Conservation (phyloP, 2,888 invertebrate genomes). For the Charanyca ferruginea region DNA sequence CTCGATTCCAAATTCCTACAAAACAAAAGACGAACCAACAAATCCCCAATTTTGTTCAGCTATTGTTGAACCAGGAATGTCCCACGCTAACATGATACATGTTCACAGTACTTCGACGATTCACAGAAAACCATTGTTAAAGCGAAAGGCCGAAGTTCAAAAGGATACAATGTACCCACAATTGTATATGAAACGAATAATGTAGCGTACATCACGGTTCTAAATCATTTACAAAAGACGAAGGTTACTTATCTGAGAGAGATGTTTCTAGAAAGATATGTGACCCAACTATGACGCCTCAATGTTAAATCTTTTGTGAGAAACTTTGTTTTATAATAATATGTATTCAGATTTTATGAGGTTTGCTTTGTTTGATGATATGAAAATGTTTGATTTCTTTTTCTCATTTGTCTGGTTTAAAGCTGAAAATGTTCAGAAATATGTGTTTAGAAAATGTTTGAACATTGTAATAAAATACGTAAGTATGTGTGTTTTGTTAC, state of each 20-base stretch:
- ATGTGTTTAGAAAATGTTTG: conserved; percentile 3
- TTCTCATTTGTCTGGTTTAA: not conserved
- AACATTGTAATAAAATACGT: not conserved
- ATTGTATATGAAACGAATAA: conserved; percentile 56
- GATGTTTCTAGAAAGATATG: conserved; percentile 43
- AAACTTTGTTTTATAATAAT: conserved; percentile 27
- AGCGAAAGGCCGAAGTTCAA: conserved; percentile 64
- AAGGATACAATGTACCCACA: conserved; percentile 65
- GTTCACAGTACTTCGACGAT: conserved; percentile 44
- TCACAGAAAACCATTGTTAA: conserved; percentile 61
- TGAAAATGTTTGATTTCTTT: not conserved
- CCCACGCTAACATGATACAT: conserved; percentile 40
- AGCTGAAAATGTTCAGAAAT: conserved; percentile 1
- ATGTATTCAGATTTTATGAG: conserved; percentile 18
- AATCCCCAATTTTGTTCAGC: conserved; percentile 54
- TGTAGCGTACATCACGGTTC: conserved; percentile 42
- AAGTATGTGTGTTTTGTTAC: too few relatives aligned
- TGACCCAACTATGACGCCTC: conserved; percentile 24
- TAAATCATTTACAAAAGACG: conserved; percentile 62
- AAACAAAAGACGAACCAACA: conserved; percentile 52
- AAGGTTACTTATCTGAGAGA: conserved; percentile 51
- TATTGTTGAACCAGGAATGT: conserved; percentile 54
- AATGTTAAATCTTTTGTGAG: conserved; percentile 29
- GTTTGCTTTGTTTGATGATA: conserved; percentile 14
- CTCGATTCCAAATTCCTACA: conserved; percentile 3